Evolutionary conservation across 2,888 invertebrate species (phyloP).

Genomic region (Parnassius mnemosyne): DNA sequence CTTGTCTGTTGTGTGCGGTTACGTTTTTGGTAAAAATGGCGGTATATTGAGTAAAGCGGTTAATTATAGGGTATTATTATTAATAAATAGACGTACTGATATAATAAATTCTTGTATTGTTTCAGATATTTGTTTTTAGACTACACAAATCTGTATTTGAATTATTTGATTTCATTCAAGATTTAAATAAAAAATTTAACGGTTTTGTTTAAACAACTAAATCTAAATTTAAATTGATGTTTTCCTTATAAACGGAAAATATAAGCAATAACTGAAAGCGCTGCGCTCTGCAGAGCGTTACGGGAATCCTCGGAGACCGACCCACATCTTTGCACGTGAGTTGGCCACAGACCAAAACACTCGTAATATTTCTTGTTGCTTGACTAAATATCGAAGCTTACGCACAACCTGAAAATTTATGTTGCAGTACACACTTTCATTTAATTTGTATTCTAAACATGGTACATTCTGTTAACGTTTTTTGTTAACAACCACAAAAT

Average conservation of each 20-base stretch:
- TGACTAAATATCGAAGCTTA: slow-evolving; percentile 33
- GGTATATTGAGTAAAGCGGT: slow-evolving; percentile 27
- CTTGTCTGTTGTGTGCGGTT: slow-evolving; percentile 52
- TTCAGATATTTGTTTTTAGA: not conserved
- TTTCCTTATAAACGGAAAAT: not conserved
- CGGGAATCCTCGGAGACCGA: slow-evolving; percentile 29
- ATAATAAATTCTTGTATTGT: not conserved
- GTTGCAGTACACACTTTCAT: slow-evolving; percentile 32
- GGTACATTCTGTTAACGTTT: slow-evolving; percentile 22
- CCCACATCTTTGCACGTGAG: slow-evolving; percentile 39
- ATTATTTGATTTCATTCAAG: not conserved
- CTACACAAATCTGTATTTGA: not conserved
- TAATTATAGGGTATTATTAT: slow-evolving; percentile 16
- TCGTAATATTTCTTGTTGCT: slow-evolving; percentile 36
- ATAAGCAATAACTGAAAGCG: slow-evolving; percentile 10
- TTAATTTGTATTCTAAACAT: slow-evolving; percentile 31
- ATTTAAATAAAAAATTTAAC: no score
- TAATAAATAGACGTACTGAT: slow-evolving; percentile 1
- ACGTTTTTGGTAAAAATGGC: slow-evolving; percentile 37
- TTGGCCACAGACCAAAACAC: slow-evolving; percentile 44
- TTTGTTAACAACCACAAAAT: not conserved
- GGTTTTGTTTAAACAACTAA: no score
- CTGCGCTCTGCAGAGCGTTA: slow-evolving; percentile 11
- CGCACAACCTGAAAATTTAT: slow-evolving; percentile 32
- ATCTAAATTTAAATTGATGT: no score